A percentile compares a stretch with the other conserved stretches of the same genome.
phyloP scores from a whole-genome alignment of 2,888 invertebrate species.

The Sesia apiformis region DNA sequence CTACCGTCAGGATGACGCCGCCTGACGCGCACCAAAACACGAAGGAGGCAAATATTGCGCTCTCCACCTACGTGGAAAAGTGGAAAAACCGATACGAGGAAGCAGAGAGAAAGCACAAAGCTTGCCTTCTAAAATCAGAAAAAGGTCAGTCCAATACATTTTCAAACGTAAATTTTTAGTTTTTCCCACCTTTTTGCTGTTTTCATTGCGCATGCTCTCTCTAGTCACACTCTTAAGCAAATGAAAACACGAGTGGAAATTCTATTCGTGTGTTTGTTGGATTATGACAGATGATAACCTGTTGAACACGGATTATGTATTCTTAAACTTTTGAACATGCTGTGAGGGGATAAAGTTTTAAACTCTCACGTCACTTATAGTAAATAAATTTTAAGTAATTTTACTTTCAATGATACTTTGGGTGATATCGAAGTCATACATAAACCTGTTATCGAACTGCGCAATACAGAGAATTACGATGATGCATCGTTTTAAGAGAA shows the following conservation, averaged over 20 bases:
- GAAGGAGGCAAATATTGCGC: slow-evolving; percentile 63
- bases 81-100: slow-evolving; percentile 84
- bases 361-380: not conserved
- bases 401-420: slow-evolving; percentile 1
- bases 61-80: slow-evolving; percentile 69
- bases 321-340: slow-evolving; percentile 43
- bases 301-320: slow-evolving; percentile 61
- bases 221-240: slow-evolving; percentile 47
- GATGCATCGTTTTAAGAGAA: slow-evolving; percentile 10
- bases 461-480: slow-evolving; percentile 20
- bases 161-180: slow-evolving; percentile 15
- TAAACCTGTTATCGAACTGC: slow-evolving; percentile 23
- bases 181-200: slow-evolving; percentile 25
- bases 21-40: slow-evolving; percentile 65
- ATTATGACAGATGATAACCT: slow-evolving; percentile 65
- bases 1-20: slow-evolving; percentile 67
- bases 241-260: slow-evolving; percentile 52
- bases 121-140: slow-evolving; percentile 79
- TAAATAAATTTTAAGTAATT: not conserved
- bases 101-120: slow-evolving; percentile 79
- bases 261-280: slow-evolving; percentile 63
- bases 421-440: slow-evolving; percentile 3
- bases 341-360: slow-evolving; percentile 7
- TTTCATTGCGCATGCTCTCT: slow-evolving; percentile 57
- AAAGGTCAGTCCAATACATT: slow-evolving; percentile 72